phyloP scores from a whole-genome alignment of 2,888 invertebrate genomes.

The Acleris holmiana region DNA sequence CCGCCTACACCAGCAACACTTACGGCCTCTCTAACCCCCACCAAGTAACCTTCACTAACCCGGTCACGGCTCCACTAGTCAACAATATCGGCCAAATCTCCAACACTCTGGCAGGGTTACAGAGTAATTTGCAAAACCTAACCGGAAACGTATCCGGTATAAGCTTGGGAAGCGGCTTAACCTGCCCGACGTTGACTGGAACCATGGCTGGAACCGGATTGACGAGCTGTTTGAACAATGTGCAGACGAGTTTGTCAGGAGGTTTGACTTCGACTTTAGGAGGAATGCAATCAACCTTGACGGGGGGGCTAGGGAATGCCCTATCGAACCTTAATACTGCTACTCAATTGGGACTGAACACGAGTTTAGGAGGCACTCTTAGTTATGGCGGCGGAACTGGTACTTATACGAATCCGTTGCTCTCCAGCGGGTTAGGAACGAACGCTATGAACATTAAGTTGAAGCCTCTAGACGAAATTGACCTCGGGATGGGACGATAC shows the following conservation, averaged over 20 bases:
- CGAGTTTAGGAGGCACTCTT: slow-evolving; percentile 68
- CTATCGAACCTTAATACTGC: slow-evolving; percentile 71
- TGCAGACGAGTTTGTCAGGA: slow-evolving; percentile 72
- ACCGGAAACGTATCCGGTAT: slow-evolving; percentile 74
- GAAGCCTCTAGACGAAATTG: slow-evolving; percentile 89
- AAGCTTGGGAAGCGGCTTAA: slow-evolving; percentile 71
- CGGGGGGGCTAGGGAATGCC: slow-evolving; percentile 73
- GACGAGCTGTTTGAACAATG: slow-evolving; percentile 75
- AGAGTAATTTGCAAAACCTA: slow-evolving; percentile 77
- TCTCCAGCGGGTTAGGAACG: slow-evolving; percentile 83
- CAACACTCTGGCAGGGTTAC: slow-evolving; percentile 76
- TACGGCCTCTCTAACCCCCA: slow-evolving; percentile 78
- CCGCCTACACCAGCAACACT: slow-evolving; percentile 75
- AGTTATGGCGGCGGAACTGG: slow-evolving; percentile 71
- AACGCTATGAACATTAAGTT: slow-evolving; percentile 86
- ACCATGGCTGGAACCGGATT: slow-evolving; percentile 78
- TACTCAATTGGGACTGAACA: slow-evolving; percentile 71
- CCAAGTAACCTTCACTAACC: slow-evolving; percentile 81
- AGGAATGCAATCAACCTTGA: slow-evolving; percentile 72
- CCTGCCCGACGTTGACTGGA: slow-evolving; percentile 76
- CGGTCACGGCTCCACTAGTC: slow-evolving; percentile 77
- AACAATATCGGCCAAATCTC: slow-evolving; percentile 81
- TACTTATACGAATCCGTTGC: slow-evolving; percentile 88
- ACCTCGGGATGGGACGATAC: slow-evolving; percentile 86
- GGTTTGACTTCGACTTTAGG: slow-evolving; percentile 72